Conservation (phyloP, 1,140 invertebrate species). For the Danaus melanippus region DNA sequence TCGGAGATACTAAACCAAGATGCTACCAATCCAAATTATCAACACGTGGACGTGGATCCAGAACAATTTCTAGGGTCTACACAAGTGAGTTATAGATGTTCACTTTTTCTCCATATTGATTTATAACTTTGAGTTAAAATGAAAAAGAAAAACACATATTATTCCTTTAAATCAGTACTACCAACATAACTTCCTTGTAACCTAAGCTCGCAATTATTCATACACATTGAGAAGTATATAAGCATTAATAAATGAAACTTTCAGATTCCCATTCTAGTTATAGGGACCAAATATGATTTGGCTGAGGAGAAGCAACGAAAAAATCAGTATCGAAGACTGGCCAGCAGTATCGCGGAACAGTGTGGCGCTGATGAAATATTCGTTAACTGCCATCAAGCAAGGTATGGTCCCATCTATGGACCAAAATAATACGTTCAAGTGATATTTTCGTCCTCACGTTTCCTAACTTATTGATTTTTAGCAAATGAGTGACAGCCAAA, state of each 20-base stretch:
- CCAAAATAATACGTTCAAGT: too few relatives aligned
- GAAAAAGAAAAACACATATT: too few relatives aligned
- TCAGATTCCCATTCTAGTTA: constrained; percentile 91
- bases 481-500: too few relatives aligned
- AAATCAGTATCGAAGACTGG: constrained; percentile 76
- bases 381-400: constrained; percentile 85
- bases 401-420: constrained; percentile 39
- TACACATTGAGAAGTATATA: neutral
- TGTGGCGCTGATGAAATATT: constrained; percentile 95
- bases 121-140: too few relatives aligned
- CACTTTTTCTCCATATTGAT: too few relatives aligned
- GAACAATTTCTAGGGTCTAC: constrained; percentile 90
- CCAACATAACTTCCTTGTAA: too few relatives aligned
- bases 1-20: constrained; percentile 91
- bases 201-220: too few relatives aligned
- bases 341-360: constrained; percentile 87
- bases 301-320: constrained; percentile 79
- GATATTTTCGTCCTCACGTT: too few relatives aligned
- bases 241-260: constrained; percentile 13
- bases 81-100: constrained; percentile 30
- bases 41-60: constrained; percentile 85
- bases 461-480: too few relatives aligned
- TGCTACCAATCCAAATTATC: constrained; percentile 55
- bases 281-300: constrained; percentile 94
- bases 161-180: too few relatives aligned